Base-by-base conservation (phyloP, 92 coral and sea anemone species). In the Umimayanthus chanpuru region DNA sequence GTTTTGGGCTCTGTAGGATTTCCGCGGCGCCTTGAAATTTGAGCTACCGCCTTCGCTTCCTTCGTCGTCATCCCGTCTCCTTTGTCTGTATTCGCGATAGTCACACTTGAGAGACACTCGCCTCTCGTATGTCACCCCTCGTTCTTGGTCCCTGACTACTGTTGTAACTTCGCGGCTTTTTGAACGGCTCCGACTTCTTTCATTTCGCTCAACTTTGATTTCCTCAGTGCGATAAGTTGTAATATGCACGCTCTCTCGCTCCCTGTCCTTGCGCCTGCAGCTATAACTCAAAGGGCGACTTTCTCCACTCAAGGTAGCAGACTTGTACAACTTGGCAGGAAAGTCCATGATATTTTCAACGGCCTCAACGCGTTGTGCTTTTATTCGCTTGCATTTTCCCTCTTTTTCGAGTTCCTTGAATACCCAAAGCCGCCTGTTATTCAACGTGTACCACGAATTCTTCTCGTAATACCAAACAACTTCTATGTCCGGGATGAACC, bases 401-500 rank as follows among this genome's bases (percentile, higher is more conserved):
- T 81, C 70, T 87, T 95, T 97, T 70, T 97, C 99, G 20, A 97
- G 92, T 92, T 95, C 93, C 85, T 91, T 92, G 53, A 97, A 93
- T 4, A 97, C 99, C 99, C 99, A 97, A 20, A 97, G 94, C 30
- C 99, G 84, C 39, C 99, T 92, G 85, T 93, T 95, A 73, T 95
- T 93, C 18, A 94, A 36, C 2, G 99, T 97, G 75, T 95, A 97
- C 99, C 99, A 97, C 74, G 92, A 94, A 96, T 98, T 95, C 58
- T 94, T 93, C 89, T 97, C 94, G 9, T 91, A 86, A 79, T 91
- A 94, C 92, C 97, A 97, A 29, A 97, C 97, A 15, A 97, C 97
- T 70, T 97, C 98, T 6, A 97, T 92, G 8, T 79, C 78, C 5
- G 99, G 99, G 21, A 97, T 86, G 73, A 95, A 98, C 79, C 91